Percentiles rank a stretch among this genome's conserved stretches.
Evolutionary conservation across 2,888 invertebrate genomes (phyloP).

Genomic region (Glaucopsyche alexis): DNA sequence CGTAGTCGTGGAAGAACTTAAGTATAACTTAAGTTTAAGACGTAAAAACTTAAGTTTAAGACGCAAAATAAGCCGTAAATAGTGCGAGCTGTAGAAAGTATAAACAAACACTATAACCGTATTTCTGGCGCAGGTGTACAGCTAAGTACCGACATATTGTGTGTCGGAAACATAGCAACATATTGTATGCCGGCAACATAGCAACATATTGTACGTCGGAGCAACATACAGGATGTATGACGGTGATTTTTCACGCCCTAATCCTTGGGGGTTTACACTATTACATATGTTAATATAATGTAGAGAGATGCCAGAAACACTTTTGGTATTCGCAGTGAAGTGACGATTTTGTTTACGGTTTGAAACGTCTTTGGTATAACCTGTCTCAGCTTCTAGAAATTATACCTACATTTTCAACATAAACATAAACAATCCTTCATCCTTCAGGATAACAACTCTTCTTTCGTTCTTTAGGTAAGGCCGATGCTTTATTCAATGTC

Average conservation of each 20-base stretch:
- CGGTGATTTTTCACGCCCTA: conserved; percentile 12
- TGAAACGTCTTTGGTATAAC: background rate
- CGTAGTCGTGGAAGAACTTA: too few relatives aligned
- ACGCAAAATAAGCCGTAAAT: background rate
- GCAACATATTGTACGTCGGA: background rate
- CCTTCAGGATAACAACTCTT: too few relatives aligned
- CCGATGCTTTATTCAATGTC: too few relatives aligned
- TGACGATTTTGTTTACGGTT: background rate
- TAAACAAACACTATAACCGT: conserved; percentile 9
- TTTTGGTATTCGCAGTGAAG: background rate
- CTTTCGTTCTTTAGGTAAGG: too few relatives aligned
- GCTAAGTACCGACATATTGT: background rate
- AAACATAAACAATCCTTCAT: too few relatives aligned
- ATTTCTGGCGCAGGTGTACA: background rate
- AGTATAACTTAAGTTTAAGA: background rate
- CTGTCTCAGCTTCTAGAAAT: too few relatives aligned
- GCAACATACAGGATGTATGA: background rate
- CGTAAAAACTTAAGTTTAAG: background rate
- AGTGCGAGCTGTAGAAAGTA: background rate
- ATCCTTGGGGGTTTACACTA: conserved; percentile 3
- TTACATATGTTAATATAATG: background rate
- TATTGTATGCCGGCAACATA: conserved; percentile 2
- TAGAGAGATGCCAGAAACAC: background rate
- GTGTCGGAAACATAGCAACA: background rate
- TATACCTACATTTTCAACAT: too few relatives aligned